Evolutionary conservation across 2,113 vertebrate species (phyloP).

Genomic region (Perca flavescens): DNA sequence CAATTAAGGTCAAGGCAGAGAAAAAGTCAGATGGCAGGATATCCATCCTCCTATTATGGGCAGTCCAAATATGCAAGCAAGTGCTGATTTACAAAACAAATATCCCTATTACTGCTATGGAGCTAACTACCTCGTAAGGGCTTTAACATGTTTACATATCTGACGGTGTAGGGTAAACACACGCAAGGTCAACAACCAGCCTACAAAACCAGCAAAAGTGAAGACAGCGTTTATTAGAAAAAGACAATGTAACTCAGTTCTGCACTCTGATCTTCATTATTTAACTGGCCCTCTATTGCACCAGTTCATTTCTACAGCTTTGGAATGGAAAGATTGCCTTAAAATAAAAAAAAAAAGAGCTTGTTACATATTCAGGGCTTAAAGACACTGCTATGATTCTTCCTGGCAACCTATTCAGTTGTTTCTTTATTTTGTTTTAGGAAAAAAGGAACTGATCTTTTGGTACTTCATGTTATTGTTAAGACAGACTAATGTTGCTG

Average conservation of each 20-base stretch:
- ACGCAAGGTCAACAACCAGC: not conserved
- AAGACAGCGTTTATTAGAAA: slow-evolving; percentile 9
- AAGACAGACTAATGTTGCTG: not conserved
- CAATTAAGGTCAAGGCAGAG: slow-evolving; percentile 72
- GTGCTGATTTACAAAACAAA: slow-evolving; percentile 36
- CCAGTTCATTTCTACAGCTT: not conserved
- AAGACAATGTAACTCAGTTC: not conserved
- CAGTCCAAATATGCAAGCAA: slow-evolving; percentile 47
- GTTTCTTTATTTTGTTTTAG: slow-evolving; percentile 15
- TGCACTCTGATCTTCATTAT: not conserved
- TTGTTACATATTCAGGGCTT: slow-evolving; percentile 8
- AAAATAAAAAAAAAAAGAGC: slow-evolving; percentile 21
- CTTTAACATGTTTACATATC: slow-evolving; percentile 34
- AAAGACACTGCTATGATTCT: not conserved
- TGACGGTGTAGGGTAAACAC: slow-evolving; percentile 29
- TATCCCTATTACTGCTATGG: not conserved
- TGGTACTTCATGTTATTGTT: not conserved
- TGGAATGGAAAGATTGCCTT: not conserved
- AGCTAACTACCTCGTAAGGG: slow-evolving; percentile 3
- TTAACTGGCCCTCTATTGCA: not conserved
- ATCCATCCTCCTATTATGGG: slow-evolving; percentile 37
- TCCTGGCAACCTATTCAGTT: not conserved
- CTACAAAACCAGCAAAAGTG: slow-evolving; percentile 14
- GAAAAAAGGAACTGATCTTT: not conserved
- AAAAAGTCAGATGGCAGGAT: slow-evolving; percentile 40